Percentiles rank a stretch among this genome's conserved stretches.
phyloP scores from a whole-genome alignment of 2,797 vertebrate genomes.

The Cossypha polioptera region DNA sequence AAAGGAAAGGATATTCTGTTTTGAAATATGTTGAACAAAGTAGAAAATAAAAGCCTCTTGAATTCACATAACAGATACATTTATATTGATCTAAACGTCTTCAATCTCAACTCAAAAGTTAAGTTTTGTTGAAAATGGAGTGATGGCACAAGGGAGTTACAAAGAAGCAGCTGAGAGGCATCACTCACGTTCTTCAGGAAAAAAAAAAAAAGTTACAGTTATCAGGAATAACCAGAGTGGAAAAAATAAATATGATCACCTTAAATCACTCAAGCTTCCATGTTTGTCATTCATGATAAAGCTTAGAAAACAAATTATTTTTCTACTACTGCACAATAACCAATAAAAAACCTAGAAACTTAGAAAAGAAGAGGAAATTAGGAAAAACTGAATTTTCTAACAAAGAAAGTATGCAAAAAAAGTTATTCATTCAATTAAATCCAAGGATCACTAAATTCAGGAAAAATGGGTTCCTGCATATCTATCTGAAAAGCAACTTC shows the following conservation, averaged over 20 bases:
- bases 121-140: background rate
- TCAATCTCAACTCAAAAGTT: background rate
- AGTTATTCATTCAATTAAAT: background rate
- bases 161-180: background rate
- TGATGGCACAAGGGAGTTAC: background rate
- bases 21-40: background rate
- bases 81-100: background rate
- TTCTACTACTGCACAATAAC: background rate
- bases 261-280: background rate
- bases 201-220: background rate
- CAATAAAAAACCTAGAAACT: background rate
- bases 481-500: background rate
- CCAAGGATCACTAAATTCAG: background rate
- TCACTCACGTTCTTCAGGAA: background rate
- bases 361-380: background rate
- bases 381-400: background rate
- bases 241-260: background rate
- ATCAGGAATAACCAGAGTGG: background rate
- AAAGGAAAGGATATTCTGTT: slow-evolving; percentile 2
- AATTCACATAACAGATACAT: background rate
- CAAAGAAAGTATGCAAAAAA: background rate
- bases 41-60: background rate
- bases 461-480: background rate
- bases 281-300: background rate
- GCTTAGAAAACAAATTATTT: background rate